A percentile compares a stretch with the other conserved stretches of the same genome.
These are phyloP conservation scores for Neolamprologus toae DNA, from an alignment of 2,113 vertebrate species.

Conservation along the genomic window DNA sequence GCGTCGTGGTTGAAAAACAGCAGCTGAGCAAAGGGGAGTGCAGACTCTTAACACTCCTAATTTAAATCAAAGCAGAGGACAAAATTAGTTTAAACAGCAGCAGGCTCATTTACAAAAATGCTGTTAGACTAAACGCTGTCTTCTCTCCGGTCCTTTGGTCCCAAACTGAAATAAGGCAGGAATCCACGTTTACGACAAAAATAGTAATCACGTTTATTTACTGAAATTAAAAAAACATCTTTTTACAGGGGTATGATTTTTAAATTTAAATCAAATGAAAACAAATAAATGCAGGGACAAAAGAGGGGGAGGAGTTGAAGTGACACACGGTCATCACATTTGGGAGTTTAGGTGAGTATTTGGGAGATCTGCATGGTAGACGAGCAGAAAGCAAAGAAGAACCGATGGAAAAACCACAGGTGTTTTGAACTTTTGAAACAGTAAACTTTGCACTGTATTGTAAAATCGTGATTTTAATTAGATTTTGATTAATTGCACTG, in stretches of 20 bases:
- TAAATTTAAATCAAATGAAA: not conserved
- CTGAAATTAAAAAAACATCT: accelerated
- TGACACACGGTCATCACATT: not conserved
- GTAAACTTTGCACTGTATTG: not conserved
- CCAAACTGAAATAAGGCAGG: not conserved
- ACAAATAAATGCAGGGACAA: not conserved
- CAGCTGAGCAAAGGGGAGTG: not conserved
- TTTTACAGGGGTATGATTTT: not conserved
- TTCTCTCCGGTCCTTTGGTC: not conserved
- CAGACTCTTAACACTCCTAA: not conserved
- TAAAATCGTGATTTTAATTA: not conserved
- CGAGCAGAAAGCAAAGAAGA: not conserved
- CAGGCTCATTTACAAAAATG: not conserved
- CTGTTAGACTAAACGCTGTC: not conserved
- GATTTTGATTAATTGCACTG: not conserved
- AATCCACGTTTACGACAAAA: not conserved
- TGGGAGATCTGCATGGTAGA: not conserved
- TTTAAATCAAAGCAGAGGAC: not conserved
- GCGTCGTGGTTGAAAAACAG: accelerated
- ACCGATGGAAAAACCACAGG: not conserved
- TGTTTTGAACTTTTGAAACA: not conserved
- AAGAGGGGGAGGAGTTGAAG: not conserved
- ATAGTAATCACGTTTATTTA: not conserved
- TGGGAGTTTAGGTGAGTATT: not conserved
- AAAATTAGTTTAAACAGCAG: not conserved